phyloP scores from a whole-genome alignment of 2,888 invertebrate species.

The Hemaris fuciformis region DNA sequence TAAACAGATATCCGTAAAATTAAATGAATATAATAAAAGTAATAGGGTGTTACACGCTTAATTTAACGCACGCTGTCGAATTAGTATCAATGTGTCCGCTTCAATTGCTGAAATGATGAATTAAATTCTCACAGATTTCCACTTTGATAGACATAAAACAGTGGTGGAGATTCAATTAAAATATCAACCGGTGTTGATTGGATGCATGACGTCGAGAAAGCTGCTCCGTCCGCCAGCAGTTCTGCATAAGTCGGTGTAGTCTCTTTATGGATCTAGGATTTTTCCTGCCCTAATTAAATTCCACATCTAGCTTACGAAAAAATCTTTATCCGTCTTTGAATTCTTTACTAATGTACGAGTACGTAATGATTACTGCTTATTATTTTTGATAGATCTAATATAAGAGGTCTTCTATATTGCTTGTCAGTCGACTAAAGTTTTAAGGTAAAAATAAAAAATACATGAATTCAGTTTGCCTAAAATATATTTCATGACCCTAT shows the following conservation, averaged over 20 bases:
- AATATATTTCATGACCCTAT: too few relatives aligned
- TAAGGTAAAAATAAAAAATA: too few relatives aligned
- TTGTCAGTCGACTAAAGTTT: too few relatives aligned
- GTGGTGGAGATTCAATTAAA: slow-evolving; percentile 19
- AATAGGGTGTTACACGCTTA: neutral
- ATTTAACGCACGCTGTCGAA: slow-evolving; percentile 5
- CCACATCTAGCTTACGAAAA: too few relatives aligned
- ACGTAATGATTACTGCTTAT: too few relatives aligned
- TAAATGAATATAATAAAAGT: neutral
- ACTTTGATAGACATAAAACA: slow-evolving; percentile 17
- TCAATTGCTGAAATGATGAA: slow-evolving; percentile 14
- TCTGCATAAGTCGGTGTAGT: neutral
- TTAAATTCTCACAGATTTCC: slow-evolving; percentile 23
- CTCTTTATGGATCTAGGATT: neutral
- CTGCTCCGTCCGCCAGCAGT: neutral
- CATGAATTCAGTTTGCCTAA: too few relatives aligned
- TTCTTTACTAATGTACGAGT: too few relatives aligned
- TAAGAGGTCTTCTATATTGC: too few relatives aligned
- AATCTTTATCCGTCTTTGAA: too few relatives aligned
- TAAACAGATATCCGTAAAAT: neutral
- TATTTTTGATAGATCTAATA: too few relatives aligned
- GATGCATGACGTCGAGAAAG: neutral
- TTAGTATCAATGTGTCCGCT: slow-evolving; percentile 20
- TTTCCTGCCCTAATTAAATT: too few relatives aligned
- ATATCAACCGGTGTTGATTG: slow-evolving; percentile 13